Evolutionary conservation across 2,888 invertebrate genomes (phyloP).

Genomic region (Lasiommata megera): DNA sequence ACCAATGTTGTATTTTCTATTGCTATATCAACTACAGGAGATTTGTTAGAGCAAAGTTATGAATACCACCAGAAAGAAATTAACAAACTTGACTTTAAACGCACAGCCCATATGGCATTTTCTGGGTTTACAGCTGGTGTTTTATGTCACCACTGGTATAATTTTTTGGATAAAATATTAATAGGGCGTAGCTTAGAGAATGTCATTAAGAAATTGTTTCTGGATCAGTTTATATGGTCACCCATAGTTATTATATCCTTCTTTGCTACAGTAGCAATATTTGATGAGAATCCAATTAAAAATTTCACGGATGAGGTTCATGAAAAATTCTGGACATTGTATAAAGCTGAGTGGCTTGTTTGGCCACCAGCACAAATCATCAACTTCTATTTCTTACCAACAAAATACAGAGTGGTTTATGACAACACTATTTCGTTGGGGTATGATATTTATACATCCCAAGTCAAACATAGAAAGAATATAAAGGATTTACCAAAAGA

Average conservation of each 20-base stretch:
- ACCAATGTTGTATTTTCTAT: conserved; percentile 93
- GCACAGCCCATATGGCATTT: conserved; percentile 89
- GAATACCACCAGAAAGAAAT: conserved; percentile 85
- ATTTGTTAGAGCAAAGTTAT: conserved; percentile 90
- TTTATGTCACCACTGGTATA: conserved; percentile 94
- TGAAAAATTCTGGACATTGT: conserved; percentile 88
- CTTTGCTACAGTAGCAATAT: conserved; percentile 87
- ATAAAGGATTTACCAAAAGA: conserved; percentile 31
- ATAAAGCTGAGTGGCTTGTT: conserved; percentile 93
- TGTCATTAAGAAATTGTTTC: conserved; percentile 88
- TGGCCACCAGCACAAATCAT: conserved; percentile 97
- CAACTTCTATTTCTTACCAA: conserved; percentile 94
- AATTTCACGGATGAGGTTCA: conserved; percentile 86
- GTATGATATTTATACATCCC: conserved; percentile 93
- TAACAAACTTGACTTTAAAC: conserved; percentile 78
- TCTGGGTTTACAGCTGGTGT: conserved; percentile 91
- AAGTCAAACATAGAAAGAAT: conserved; percentile 84
- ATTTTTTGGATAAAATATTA: conserved; percentile 86
- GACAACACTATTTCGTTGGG: conserved; percentile 93
- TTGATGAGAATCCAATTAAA: conserved; percentile 84
- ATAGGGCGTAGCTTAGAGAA: conserved; percentile 86
- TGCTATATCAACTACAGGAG: conserved; percentile 88
- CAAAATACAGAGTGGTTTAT: conserved; percentile 92
- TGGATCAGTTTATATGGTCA: conserved; percentile 93
- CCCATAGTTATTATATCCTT: conserved; percentile 90